Evolutionary conservation across 2,113 vertebrate genomes (phyloP).

Genomic region (Canis aureus): DNA sequence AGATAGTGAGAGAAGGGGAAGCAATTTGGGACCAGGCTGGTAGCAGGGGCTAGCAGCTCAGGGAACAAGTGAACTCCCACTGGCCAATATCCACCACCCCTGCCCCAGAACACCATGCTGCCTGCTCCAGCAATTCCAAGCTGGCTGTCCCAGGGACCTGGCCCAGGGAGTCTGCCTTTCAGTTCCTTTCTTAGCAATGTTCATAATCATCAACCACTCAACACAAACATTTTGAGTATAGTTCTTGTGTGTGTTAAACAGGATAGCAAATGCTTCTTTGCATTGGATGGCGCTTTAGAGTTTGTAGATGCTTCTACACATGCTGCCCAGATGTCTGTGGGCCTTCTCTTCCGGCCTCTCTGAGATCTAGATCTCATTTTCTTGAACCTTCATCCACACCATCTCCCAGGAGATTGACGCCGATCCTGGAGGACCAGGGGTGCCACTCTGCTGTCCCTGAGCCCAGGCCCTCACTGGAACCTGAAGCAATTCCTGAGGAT

Average conservation of each 20-base stretch:
- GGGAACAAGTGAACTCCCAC: not conserved
- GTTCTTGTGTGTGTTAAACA: not conserved
- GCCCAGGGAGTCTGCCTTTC: not conserved
- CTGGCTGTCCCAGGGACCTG: rapidly evolving
- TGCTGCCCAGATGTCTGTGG: not conserved
- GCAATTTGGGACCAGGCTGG: too few species aligned
- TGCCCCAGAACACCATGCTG: rapidly evolving
- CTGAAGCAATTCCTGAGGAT: rapidly evolving
- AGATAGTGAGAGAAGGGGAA: not conserved
- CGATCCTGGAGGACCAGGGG: not conserved
- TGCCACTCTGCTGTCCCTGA: not conserved
- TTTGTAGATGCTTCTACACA: not conserved
- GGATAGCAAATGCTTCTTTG: not conserved
- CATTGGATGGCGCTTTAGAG: rapidly evolving
- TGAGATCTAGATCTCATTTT: not conserved
- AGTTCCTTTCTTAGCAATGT: not conserved
- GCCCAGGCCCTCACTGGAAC: rapidly evolving
- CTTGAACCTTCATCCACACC: not conserved
- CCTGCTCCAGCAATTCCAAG: not conserved
- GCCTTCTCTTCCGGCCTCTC: not conserved
- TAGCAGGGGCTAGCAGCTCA: not conserved
- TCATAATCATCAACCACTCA: not conserved
- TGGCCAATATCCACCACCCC: rapidly evolving
- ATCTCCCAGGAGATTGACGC: not conserved
- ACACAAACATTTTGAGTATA: not conserved